Percentiles rank a stretch among this genome's conserved stretches.
Evolutionary conservation across 1,140 invertebrate genomes (phyloP).

Genomic region (Leptonema lineaticorne): DNA sequence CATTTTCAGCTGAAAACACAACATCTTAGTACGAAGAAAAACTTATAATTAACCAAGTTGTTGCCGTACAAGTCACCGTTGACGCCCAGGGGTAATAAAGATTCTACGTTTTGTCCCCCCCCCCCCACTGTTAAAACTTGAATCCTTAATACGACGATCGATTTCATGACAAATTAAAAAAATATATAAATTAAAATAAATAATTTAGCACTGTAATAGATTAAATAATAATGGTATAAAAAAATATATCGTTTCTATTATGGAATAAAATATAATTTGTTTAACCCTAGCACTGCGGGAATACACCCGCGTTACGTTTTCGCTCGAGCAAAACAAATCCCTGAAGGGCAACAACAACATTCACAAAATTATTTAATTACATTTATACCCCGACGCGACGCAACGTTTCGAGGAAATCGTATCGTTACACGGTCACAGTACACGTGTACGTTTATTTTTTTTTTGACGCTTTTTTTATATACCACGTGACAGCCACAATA

Average conservation of each 20-base stretch:
- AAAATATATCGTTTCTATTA: conserved; percentile 42
- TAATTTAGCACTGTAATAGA: too few relatives aligned
- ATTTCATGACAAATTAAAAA: too few relatives aligned
- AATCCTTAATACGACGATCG: too few relatives aligned
- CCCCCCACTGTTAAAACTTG: too few relatives aligned
- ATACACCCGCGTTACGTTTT: neutral
- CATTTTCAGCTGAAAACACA: conserved; percentile 32
- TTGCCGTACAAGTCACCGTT: conserved; percentile 22
- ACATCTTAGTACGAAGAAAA: conserved; percentile 31
- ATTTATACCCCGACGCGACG: neutral
- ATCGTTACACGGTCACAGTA: too few relatives aligned
- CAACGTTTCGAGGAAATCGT: too few relatives aligned
- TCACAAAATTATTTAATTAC: neutral
- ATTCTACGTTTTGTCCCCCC: too few relatives aligned
- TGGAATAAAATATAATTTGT: conserved; percentile 24
- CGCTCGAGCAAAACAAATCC: neutral
- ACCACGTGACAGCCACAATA: too few relatives aligned
- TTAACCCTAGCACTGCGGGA: neutral
- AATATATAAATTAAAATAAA: too few relatives aligned
- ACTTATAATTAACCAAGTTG: conserved; percentile 42
- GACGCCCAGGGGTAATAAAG: too few relatives aligned
- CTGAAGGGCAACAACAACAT: neutral
- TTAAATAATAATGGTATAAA: neutral
- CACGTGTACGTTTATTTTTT: too few relatives aligned
- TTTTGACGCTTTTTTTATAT: too few relatives aligned